Percentiles rank a stretch among this genome's conserved stretches.
These are phyloP conservation scores for Limnephilus auricula DNA, from an alignment of 2,888 invertebrate genomes.

Conservation along the genomic window DNA sequence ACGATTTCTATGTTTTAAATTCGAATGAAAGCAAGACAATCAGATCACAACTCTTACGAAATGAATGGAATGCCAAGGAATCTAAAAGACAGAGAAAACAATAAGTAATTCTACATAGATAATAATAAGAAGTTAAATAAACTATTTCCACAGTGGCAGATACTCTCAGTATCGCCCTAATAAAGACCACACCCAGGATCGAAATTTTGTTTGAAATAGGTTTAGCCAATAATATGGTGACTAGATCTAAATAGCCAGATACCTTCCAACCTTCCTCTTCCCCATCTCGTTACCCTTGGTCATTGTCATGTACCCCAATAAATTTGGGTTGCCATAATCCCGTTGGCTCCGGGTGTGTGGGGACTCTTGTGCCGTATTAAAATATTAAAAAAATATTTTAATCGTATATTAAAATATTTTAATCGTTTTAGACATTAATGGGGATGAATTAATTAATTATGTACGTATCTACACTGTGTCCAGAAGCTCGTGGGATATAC, in stretches of 20 bases:
- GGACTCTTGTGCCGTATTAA: too few species aligned
- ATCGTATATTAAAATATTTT: too few species aligned
- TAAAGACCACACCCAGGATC: too few species aligned
- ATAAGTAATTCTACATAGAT: not conserved
- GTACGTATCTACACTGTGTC: not conserved
- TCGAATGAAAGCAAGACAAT: not conserved
- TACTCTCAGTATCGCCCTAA: too few species aligned
- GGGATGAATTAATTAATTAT: not conserved
- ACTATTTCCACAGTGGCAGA: not conserved
- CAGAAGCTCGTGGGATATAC: not conserved
- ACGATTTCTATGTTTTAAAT: not conserved
- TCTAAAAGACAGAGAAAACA: not conserved
- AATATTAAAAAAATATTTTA: not conserved
- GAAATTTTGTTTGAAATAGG: too few species aligned
- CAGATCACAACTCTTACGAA: not conserved
- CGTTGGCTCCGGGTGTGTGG: rapidly evolving
- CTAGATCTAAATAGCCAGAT: too few species aligned
- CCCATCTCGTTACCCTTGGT: too few species aligned
- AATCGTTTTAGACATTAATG: too few species aligned
- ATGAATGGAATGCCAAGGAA: not conserved
- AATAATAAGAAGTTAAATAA: not conserved
- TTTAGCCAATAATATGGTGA: too few species aligned
- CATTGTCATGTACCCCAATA: too few species aligned
- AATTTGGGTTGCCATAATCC: too few species aligned
- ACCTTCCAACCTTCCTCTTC: too few species aligned